These are phyloP conservation scores for Drosophila sproati DNA, from an alignment of 1,140 invertebrate genomes.

Conservation along the genomic window DNA sequence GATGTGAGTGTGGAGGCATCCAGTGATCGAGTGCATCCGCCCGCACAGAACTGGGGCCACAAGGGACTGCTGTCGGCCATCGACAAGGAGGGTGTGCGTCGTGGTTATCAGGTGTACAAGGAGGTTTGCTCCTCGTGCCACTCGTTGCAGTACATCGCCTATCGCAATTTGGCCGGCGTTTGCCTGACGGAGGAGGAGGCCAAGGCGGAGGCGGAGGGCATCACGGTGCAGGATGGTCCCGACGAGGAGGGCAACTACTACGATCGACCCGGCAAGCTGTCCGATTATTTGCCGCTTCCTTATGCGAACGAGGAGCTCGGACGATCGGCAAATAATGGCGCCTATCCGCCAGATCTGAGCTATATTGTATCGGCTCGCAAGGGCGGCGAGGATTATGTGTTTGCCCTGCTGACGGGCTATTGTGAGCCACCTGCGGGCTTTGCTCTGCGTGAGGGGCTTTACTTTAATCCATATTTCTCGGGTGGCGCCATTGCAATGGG, in stretches of 20 bases:
- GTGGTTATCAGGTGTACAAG: slow-evolving; percentile 99
- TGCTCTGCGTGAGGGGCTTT: slow-evolving; percentile 93
- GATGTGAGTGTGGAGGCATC: slow-evolving; percentile 94
- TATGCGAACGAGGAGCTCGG: slow-evolving; percentile 98
- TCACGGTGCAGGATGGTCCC: slow-evolving; percentile 95
- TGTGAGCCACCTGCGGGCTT: slow-evolving; percentile 97
- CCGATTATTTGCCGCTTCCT: slow-evolving; percentile 94
- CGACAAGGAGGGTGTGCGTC: slow-evolving; percentile 92
- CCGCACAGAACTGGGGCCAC: slow-evolving; percentile 93
- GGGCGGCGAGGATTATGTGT: slow-evolving; percentile 96
- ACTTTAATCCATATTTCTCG: slow-evolving; percentile 99
- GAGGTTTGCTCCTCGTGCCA: slow-evolving; percentile 99
- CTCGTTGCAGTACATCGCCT: slow-evolving; percentile 95
- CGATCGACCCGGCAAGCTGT: slow-evolving; percentile 96
- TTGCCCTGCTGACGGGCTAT: slow-evolving; percentile 97
- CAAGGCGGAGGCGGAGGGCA: slow-evolving; percentile 95
- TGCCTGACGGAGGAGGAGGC: slow-evolving; percentile 97
- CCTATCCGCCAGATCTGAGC: slow-evolving; percentile 97
- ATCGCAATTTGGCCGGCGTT: slow-evolving; percentile 95
- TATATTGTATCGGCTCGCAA: slow-evolving; percentile 96
- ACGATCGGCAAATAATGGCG: slow-evolving; percentile 95
- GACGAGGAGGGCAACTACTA: slow-evolving; percentile 96
- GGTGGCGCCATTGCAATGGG: slow-evolving; percentile 99
- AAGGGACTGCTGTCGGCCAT: slow-evolving; percentile 89
- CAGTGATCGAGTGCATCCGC: slow-evolving; percentile 91